These are phyloP conservation scores for Echiichthys vipera DNA, from an alignment of 2,797 vertebrate genomes.

Conservation along the genomic window DNA sequence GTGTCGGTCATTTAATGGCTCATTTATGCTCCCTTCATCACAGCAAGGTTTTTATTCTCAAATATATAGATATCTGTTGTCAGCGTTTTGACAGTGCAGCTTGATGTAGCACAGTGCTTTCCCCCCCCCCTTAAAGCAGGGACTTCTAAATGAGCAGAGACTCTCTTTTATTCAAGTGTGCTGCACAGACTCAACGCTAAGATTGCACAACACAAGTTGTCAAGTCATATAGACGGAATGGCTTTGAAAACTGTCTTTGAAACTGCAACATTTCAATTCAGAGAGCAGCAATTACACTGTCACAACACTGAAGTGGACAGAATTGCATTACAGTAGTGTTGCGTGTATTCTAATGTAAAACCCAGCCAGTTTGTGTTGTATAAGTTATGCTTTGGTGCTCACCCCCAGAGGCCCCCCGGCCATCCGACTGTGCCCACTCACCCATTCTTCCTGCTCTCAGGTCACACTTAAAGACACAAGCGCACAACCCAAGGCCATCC, in stretches of 20 bases:
- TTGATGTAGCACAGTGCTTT: slow-evolving; percentile 53
- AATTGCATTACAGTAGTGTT: slow-evolving; percentile 42
- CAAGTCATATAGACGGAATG: slow-evolving; percentile 51
- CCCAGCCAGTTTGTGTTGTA: slow-evolving; percentile 34
- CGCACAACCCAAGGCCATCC: slow-evolving; percentile 70
- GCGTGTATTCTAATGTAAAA: slow-evolving; percentile 55
- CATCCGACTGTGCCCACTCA: slow-evolving; percentile 59
- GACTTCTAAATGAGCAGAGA: slow-evolving; percentile 63
- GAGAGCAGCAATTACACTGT: slow-evolving; percentile 60
- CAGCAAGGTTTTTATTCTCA: slow-evolving; percentile 41
- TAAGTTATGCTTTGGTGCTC: slow-evolving; percentile 58
- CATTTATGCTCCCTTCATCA: slow-evolving; percentile 39
- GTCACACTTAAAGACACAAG: slow-evolving; percentile 62
- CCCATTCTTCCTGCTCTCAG: slow-evolving; percentile 54
- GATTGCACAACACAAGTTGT: slow-evolving; percentile 61
- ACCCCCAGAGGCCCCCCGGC: slow-evolving; percentile 54
- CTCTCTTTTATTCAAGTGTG: slow-evolving; percentile 50
- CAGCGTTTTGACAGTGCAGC: slow-evolving; percentile 60
- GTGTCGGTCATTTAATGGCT: slow-evolving; percentile 40
- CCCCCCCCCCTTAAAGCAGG: slow-evolving; percentile 19
- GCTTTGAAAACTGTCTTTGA: slow-evolving; percentile 70
- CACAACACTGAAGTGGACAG: slow-evolving; percentile 43
- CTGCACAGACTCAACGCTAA: slow-evolving; percentile 55
- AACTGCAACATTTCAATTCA: slow-evolving; percentile 65
- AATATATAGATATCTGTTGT: slow-evolving; percentile 57